Evolutionary conservation across 2,888 invertebrate genomes (phyloP), one percentile per base, ranked within the genome.

Genomic region (Drosophila austrosaltans): DNA sequence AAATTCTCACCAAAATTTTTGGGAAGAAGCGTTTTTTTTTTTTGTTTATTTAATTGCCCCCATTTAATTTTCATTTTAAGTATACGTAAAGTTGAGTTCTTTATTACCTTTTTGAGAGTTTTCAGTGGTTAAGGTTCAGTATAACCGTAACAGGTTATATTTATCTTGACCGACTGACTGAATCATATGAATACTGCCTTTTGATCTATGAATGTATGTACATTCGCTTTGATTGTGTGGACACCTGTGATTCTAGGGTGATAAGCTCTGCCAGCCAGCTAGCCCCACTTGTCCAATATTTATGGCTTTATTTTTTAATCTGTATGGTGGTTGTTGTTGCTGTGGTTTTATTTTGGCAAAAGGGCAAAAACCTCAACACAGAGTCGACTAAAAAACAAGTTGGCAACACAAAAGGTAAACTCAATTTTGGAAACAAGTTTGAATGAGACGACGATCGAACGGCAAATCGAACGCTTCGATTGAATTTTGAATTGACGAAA

Each of bases 391-490:
- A 44, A 20, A 48, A 48, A 48, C 48, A 48, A 48, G 48, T 48
- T 48, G 10, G 48, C 48, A 48, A 48, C 48, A 48, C 48, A 48
- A 48, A 48, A 48, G 48, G 22, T 48, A 48, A 48, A 48, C 48
- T 25, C 48, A 48, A 48, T 48, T 48, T 48, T 48, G 48, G 48
- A 48, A 48, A 48, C 48, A 25, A 48, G 48, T 48, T 48, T 48
- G 12, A 12, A 25, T 25, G 16, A 48, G 48, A 5, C 22, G 48
- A 2, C 36, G 36, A 30, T 30, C 5, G 6, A 30, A 10, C 36
- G 36, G 64, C 64, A 2, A 28, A 42, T 36, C 36, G 63, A 28
- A 42, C 16, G 53, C 40, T 25, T 8, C 39, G 36, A 36, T 20
- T 39, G 36, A 53, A n/a, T 16, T 10, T 20, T 39, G 36, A 53